phyloP scores from a whole-genome alignment of 1,140 invertebrate species.

The Pogonus chalceus region DNA sequence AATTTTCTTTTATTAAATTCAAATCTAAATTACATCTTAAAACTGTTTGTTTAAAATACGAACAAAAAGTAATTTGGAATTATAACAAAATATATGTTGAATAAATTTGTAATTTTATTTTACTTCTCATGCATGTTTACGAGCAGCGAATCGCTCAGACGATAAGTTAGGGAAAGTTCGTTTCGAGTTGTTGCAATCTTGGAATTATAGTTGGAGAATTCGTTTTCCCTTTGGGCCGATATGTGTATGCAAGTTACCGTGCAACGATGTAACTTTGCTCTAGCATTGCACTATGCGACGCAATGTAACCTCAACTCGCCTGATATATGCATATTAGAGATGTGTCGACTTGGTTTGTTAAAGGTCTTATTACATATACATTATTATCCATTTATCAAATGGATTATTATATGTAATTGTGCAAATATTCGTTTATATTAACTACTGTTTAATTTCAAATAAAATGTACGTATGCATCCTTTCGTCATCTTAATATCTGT shows the following conservation, averaged over 20 bases:
- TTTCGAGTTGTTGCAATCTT: not conserved
- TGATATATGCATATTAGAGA: too few species aligned
- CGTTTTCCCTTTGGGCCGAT: not conserved
- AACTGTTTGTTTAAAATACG: not conserved
- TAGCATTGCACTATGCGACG: too few species aligned
- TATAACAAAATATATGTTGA: not conserved
- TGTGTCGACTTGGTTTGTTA: too few species aligned
- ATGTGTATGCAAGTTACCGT: not conserved
- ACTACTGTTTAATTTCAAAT: too few species aligned
- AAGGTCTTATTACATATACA: too few species aligned
- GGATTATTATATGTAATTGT: too few species aligned
- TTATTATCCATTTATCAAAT: too few species aligned
- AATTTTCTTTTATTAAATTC: not conserved
- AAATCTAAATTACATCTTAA: not conserved
- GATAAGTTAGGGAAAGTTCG: not conserved
- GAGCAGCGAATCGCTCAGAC: not conserved
- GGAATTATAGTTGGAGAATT: not conserved
- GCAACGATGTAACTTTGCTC: not conserved
- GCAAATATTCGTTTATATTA: too few species aligned
- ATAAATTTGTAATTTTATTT: not conserved
- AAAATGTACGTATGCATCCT: too few species aligned
- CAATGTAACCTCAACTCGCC: too few species aligned
- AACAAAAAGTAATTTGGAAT: not conserved
- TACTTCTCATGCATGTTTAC: not conserved
- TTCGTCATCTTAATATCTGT: too few species aligned